These are phyloP conservation scores for Linyphia triangularis DNA, from an alignment of 2,888 invertebrate genomes.

Conservation along the genomic window DNA sequence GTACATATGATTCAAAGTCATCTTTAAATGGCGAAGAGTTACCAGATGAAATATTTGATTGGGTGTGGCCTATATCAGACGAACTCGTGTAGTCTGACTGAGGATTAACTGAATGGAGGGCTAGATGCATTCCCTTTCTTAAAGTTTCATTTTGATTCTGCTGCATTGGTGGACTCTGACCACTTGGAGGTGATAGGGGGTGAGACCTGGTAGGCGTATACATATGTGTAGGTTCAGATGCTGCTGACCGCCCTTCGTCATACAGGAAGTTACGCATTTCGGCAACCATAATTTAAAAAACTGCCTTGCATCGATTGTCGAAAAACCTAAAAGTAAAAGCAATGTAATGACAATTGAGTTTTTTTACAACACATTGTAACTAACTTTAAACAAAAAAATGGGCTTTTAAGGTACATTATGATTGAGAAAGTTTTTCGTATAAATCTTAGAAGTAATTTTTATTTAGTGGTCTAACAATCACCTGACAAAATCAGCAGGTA, in stretches of 20 bases:
- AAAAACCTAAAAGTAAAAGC: conserved; percentile 24
- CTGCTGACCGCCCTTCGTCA: conserved; percentile 4
- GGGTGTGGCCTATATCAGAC: not conserved
- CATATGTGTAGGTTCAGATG: conserved; percentile 39
- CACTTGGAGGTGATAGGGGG: conserved; percentile 43
- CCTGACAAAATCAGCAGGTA: too few relatives aligned
- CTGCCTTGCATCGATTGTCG: not conserved
- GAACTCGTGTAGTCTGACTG: not conserved
- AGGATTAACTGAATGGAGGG: not conserved
- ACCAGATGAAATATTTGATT: not conserved
- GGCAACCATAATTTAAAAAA: conserved; percentile 44
- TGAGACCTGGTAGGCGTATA: conserved; percentile 46
- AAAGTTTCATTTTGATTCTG: not conserved
- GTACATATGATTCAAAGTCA: not conserved
- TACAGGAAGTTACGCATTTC: conserved; percentile 45
- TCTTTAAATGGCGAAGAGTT: not conserved
- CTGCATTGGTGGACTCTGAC: conserved; percentile 33
- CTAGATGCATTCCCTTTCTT: not conserved
- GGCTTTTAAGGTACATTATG: too few relatives aligned
- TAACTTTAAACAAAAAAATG: too few relatives aligned
- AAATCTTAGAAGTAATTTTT: too few relatives aligned
- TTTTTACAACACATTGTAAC: too few relatives aligned
- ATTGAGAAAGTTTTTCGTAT: too few relatives aligned
- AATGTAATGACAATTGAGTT: too few relatives aligned
- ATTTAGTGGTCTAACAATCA: too few relatives aligned